Conservation (phyloP, 2,113 vertebrate genomes). For the Cyanoramphus novaezelandiae region DNA sequence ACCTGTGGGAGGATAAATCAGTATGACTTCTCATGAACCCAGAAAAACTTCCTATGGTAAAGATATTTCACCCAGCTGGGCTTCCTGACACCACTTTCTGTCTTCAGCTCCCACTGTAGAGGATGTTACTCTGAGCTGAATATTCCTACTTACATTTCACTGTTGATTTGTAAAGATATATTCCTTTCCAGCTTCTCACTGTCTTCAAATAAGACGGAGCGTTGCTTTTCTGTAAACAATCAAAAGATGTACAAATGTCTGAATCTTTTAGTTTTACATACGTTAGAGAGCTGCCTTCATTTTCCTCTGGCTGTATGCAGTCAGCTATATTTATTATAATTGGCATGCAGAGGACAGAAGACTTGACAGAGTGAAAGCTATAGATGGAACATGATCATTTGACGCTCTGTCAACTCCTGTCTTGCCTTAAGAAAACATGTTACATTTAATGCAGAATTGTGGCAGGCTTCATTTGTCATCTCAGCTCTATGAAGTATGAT, state of each 20-base stretch:
- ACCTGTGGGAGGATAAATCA: neutral
- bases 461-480: slow-evolving; percentile 49
- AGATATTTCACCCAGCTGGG: neutral
- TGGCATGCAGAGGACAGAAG: slow-evolving; percentile 27
- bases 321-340: slow-evolving; percentile 48
- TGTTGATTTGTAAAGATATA: neutral
- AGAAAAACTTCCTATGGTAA: neutral
- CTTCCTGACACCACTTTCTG: neutral
- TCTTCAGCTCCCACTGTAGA: neutral
- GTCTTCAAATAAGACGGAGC: neutral
- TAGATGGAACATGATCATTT: slow-evolving; percentile 45
- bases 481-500: neutral
- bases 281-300: neutral
- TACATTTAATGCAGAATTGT: slow-evolving; percentile 23
- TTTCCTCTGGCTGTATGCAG: neutral
- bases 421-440: slow-evolving; percentile 37
- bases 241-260: neutral
- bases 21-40: neutral
- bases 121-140: neutral
- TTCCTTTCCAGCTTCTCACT: neutral
- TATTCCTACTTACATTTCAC: neutral
- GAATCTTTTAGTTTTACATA: neutral
- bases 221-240: neutral
- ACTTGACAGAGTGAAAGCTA: slow-evolving; percentile 59
- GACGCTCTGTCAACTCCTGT: slow-evolving; percentile 60